Evolutionary conservation across 2,888 invertebrate genomes (phyloP), one percentile per base, ranked within the genome.

Genomic region (Eristalis pertinax): DNA sequence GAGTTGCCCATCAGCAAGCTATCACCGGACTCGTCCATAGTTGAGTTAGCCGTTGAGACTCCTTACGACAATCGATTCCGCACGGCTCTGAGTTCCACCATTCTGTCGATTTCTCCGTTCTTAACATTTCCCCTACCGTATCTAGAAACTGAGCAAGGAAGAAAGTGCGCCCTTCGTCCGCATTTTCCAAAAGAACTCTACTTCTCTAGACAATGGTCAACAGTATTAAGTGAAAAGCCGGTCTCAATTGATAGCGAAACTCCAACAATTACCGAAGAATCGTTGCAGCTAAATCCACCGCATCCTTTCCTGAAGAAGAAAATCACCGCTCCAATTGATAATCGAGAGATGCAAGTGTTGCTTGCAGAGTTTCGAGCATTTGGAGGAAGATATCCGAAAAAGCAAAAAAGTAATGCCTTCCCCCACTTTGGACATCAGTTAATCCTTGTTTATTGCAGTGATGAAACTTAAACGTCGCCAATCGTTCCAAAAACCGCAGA

Each of bases 301-400:
- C 98, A 98, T 93, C 95, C 95, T 7, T 98, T 99, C 91, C 94
- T 97, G 0, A 94, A 94, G 32, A 94, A 95, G 83, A 96, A 96
- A 90, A 94, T 98, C 58, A 95, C 96, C 0, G 93, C 95, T 15
- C 93, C 95, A 0, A 94, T 95, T 4, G 96, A 96, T 87, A 95
- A 95, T 82, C 93, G 94, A 0, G 95, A 95, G 1, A 94, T 97
- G 43, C 96, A 96, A 92, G 95, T 95, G 0, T 91, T 97, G 77
- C 93, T 99, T 11, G 97, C 99, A 0, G 95, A 97, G 93, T 99
- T 96, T 93, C 94, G 99, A 43, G 97, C 99, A 0, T 95, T 96
- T 84, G 99, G 99, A 0, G 96, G 97, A 13, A 94, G 96, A 5
- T 93, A 95, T 82, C 92, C 92, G 7, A 93, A 93, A 86, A 91